Base-by-base conservation (phyloP, 2,113 vertebrate genomes). In the Macquaria australasica region DNA sequence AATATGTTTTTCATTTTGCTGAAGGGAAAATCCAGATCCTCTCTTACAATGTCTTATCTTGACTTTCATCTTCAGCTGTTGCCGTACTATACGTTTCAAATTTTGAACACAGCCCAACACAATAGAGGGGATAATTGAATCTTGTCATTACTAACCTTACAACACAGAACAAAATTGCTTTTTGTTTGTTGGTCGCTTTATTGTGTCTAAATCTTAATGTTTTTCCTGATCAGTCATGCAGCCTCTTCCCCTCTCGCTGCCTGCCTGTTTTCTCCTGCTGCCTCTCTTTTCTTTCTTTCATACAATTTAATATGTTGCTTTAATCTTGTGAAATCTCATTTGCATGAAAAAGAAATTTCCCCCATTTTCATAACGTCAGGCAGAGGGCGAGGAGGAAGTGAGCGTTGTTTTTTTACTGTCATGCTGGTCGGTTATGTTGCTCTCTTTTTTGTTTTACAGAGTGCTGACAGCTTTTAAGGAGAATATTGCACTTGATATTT, bases 311-410 rank as follows among this genome's bases (percentile, higher is more conserved):
- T 41, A 31, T 45, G 34, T 31, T 23, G 55, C 69, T 78, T 81
- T 68, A 55, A 84, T 83, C 60, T 73, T 12, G 0, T 8, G 21
- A 60, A 12, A 56, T 51, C 67, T 71, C 18, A 66, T 84, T 72
- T 87, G 75, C 39, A 82, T 72, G 14, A 5, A 23, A 77, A 66
- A 70, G 14, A 58, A 3, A 82, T 56, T 81, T 48, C 2, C 39
- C 37, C 48, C 21, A 21, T 74, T 60, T 81, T 74, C 43, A 37
- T 66, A 21, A 1, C 25, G 73, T 72, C 28, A 50, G 41, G 68
- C 51, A 41, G 43, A 43, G 0, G 10, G 6, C 8, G 3, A 51
- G 39, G 20, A 48, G 7, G n/a, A 1, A 20, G 45, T 34, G 43
- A 3, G 39, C 8, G 39, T 39, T 39, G 34, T 41, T 66, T 71